A percentile compares a stretch with the other conserved stretches of the same genome.
Evolutionary conservation across 1,140 invertebrate species (phyloP).

Genomic region (Aphaenogaster floridana): DNA sequence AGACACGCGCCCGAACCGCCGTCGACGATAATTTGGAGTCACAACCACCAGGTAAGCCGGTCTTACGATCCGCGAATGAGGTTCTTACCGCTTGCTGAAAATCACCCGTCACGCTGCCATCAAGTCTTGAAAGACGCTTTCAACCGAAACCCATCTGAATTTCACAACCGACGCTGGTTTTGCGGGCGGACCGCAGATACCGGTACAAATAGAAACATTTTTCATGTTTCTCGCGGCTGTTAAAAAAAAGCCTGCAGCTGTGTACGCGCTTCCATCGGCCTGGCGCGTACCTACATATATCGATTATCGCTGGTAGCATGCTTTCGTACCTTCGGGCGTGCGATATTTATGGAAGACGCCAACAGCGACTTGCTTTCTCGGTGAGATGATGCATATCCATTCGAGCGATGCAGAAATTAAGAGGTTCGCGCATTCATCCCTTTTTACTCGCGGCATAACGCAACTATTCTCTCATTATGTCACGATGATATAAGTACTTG

Average conservation of each 20-base stretch:
- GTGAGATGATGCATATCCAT: conserved; percentile 22
- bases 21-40: conserved; percentile 92
- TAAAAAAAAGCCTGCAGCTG: conserved; percentile 19
- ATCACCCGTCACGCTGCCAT: not conserved
- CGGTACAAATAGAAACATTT: conserved; percentile 55
- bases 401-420: not conserved
- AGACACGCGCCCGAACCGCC: conserved; percentile 94
- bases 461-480: conserved; percentile 7
- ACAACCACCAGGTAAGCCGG: conserved; percentile 90
- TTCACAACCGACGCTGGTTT: conserved; percentile 3
- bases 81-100: not conserved
- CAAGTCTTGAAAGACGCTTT: conserved; percentile 24
- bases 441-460: not conserved
- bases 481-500: not conserved
- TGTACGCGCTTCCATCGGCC: not conserved
- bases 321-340: conserved; percentile 11
- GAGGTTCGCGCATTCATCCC: not conserved
- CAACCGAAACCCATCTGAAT: conserved; percentile 31
- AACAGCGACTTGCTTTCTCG: conserved; percentile 32
- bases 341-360: conserved; percentile 45
- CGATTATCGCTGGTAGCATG: conserved; percentile 33
- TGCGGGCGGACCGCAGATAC: not conserved
- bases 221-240: conserved; percentile 48
- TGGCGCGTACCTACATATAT: conserved; percentile 36
- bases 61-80: not conserved